Base-by-base conservation (phyloP, 2,888 invertebrate species). In the Hipparchia sbordonii region DNA sequence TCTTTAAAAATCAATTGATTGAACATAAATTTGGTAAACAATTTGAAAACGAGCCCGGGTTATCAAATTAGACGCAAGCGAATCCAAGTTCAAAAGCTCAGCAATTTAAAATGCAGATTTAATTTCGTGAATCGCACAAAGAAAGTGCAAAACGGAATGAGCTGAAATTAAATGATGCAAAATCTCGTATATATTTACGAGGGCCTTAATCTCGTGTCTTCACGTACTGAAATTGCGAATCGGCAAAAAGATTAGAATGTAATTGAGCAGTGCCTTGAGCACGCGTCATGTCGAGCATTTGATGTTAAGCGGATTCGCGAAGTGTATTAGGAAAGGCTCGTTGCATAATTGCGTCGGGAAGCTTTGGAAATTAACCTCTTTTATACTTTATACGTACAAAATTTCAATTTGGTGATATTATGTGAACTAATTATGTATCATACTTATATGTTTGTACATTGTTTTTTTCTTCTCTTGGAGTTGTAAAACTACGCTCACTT, bases 181-280 rank as follows among this genome's bases (percentile, higher is more conserved):
- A 69, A 61, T 69, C 23, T 69, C 69, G 60, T 68, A 68, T 68
- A 68, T 48, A 68, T 68, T 68, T 68, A 60, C 51, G 69, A 61
- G 69, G 33, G 39, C 46, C 68, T 9, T 61, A 69, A 69, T 61
- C 69, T 61, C 52, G 39, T 52, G 69, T 69, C 61, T 33, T 61
- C 69, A 52, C 61, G 23, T 69, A 51, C 61, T 39, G 60, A 69
- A 52, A 69, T 54, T 60, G 70, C 60, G 67, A 73, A 75, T 73
- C 67, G 70, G 76, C 70, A 73, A 74, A 73, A 68, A 75, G 74
- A 73, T 76, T 76, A 76, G 71, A 69, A 63, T 57, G 69, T 73
- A 76, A 74, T 76, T 75, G 75, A 68, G 74, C 70, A 70, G 63
- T 68, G 61, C 67, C 67, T 48, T 33, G 52, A 52, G 52, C 51